These are phyloP conservation scores for Neodiprion pinetum DNA, from an alignment of 1,140 invertebrate genomes.

Conservation along the genomic window DNA sequence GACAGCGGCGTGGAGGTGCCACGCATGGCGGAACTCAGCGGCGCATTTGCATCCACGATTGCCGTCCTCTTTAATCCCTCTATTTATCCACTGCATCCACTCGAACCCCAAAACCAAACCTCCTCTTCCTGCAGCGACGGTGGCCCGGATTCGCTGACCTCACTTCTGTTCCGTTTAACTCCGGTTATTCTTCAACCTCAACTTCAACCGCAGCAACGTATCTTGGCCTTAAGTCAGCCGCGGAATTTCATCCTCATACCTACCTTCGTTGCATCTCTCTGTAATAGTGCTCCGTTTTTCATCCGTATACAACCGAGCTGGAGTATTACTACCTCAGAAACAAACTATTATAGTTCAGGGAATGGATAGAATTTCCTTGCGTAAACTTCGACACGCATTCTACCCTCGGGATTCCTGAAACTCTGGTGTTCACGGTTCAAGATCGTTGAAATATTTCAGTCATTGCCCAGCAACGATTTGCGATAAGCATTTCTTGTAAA, in stretches of 20 bases:
- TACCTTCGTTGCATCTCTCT: neutral
- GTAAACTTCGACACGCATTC: neutral
- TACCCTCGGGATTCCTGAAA: neutral
- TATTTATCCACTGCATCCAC: slow-evolving; percentile 5
- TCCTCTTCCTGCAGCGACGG: neutral
- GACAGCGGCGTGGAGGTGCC: neutral
- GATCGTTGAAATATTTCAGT: neutral
- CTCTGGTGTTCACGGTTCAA: neutral
- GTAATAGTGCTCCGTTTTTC: neutral
- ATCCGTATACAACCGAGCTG: neutral
- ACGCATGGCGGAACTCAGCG: neutral
- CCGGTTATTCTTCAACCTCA: neutral
- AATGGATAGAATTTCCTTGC: neutral
- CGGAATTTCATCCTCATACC: neutral
- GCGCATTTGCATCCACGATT: slow-evolving; percentile 3
- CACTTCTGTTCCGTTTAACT: neutral
- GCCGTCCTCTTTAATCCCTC: neutral
- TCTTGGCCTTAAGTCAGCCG: too few relatives aligned
- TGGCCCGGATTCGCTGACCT: neutral
- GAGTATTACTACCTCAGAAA: neutral
- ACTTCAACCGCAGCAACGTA: neutral
- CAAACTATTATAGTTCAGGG: neutral
- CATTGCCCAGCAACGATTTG: neutral
- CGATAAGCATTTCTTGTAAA: too few relatives aligned
- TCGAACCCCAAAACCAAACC: neutral